These are phyloP conservation scores for Lycorma delicatula DNA, from an alignment of 1,140 invertebrate species.

Conservation along the genomic window DNA sequence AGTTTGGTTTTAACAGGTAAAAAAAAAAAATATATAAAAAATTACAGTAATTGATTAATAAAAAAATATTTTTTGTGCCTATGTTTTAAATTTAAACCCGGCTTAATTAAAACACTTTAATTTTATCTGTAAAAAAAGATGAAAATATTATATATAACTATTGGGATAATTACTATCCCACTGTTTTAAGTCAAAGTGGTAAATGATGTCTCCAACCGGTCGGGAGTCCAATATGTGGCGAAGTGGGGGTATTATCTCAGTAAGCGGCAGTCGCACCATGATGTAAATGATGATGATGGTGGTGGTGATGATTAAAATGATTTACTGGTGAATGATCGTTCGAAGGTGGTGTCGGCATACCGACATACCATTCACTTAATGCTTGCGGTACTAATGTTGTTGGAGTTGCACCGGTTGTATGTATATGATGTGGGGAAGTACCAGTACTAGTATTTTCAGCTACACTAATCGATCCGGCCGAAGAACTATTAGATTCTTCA, in stretches of 20 bases:
- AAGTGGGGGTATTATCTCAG: constrained; percentile 28
- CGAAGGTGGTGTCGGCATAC: constrained; percentile 43
- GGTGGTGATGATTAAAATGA: constrained; percentile 40
- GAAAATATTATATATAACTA: no score
- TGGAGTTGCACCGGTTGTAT: constrained; percentile 17
- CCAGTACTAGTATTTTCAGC: constrained; percentile 33
- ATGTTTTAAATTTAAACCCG: no score
- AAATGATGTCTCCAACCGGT: background rate
- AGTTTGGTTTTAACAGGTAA: no score
- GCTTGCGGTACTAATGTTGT: constrained; percentile 44
- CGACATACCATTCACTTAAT: constrained; percentile 49
- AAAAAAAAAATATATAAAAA: no score
- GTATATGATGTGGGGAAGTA: constrained; percentile 23
- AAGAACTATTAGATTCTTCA: constrained; percentile 48
- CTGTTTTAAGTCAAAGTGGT: no score
- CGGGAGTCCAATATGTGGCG: constrained; percentile 9
- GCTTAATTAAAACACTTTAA: no score
- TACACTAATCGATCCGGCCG: constrained; percentile 41
- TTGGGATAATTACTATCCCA: no score
- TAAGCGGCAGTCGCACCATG: constrained; percentile 29
- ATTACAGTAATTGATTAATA: no score
- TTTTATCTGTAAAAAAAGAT: no score
- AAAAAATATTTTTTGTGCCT: no score
- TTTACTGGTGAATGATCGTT: constrained; percentile 48
- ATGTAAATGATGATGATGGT: constrained; percentile 23